Evolutionary conservation across 2,888 invertebrate species (phyloP), one percentile per base, ranked within the genome.

Genomic region (Acleris holmiana): DNA sequence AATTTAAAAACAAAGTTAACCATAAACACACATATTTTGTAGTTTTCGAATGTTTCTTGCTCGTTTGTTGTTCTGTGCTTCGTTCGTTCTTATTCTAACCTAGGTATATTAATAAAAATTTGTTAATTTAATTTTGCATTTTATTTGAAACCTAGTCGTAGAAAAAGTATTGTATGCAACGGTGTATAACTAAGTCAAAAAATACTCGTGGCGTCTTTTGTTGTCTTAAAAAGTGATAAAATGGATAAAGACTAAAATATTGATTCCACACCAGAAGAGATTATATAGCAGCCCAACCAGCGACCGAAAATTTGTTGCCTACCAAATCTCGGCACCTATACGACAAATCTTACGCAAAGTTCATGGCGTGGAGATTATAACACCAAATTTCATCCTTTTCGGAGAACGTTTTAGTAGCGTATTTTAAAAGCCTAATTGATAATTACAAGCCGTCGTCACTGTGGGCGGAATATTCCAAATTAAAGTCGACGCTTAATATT

Each of bases 381-480:
- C 40, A 54, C 35, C 21, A n/a, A 4, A 55, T 21, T 44, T 25
- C 13, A 3, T 41, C 25, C 0, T 56, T 56, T 18, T 47, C 56
- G 13, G 29, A 56, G 46, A 56, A 46, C 6, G 46, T 56, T 5
- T 18, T 47, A 25, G 0, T 47, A 6, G 56, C 46, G 25, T 56
- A 56, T 56, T 56, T 56, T 47, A 13, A 46, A 7, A 17, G 25
- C n/a, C 17, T 46, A 15, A 25, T 44, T 13, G 10, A 6, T 6
- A 56, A 56, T 15, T 56, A 18, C 15, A 17, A 10, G 6, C 56
- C 18, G 10, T 56, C 46, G 29, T 25, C 29, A 29, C 25, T 46
- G 18, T 56, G 25, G 25, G 13, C 44, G 15, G 49, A 58, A 40
- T 49, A 49, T 49, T 58, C 58, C 2, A 49, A 29, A 46, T 8